Conservation (phyloP, 2,113 vertebrate species). For the Carassius auratus region DNA sequence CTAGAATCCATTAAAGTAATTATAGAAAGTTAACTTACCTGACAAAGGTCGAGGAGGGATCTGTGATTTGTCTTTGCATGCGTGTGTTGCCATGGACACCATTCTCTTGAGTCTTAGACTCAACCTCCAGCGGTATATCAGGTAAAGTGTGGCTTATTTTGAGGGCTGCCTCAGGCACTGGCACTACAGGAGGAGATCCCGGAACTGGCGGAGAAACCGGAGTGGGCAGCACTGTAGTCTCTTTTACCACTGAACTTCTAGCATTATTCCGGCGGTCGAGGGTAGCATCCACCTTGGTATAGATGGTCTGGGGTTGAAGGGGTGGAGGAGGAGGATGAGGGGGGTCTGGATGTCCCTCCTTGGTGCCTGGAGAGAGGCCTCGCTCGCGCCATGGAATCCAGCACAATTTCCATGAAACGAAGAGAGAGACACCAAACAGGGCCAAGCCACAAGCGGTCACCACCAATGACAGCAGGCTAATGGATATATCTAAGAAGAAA, state of each 20-base stretch:
- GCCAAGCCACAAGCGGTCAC: constrained; percentile 97
- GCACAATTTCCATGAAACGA: constrained; percentile 99
- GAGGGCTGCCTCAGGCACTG: constrained; percentile 87
- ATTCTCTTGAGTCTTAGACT: constrained; percentile 82
- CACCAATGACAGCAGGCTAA: constrained; percentile 93
- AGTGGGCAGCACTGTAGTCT: constrained; percentile 67
- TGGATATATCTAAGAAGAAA: constrained; percentile 86
- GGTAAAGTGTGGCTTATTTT: constrained; percentile 99
- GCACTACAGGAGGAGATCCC: constrained; percentile 72
- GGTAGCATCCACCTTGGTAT: constrained; percentile 84
- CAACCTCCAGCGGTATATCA: constrained; percentile 87
- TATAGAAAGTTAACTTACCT: constrained; percentile 73
- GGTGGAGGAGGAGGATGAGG: constrained; percentile 61
- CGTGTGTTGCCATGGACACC: constrained; percentile 81
- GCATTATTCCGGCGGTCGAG: constrained; percentile 87
- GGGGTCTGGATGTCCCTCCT: constrained; percentile 86
- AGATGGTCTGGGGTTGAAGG: constrained; percentile 79
- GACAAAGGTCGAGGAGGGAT: constrained; percentile 84
- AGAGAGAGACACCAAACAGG: constrained; percentile 95
- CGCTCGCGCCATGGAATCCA: constrained; percentile 99
- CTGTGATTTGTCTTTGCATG: constrained; percentile 90
- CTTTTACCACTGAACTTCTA: constrained; percentile 77
- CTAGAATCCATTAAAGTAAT: constrained; percentile 3
- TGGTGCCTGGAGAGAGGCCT: constrained; percentile 81
- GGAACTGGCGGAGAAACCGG: constrained; percentile 56